Base-by-base conservation (phyloP, 2,113 vertebrate species). In the Corvus hawaiiensis region DNA sequence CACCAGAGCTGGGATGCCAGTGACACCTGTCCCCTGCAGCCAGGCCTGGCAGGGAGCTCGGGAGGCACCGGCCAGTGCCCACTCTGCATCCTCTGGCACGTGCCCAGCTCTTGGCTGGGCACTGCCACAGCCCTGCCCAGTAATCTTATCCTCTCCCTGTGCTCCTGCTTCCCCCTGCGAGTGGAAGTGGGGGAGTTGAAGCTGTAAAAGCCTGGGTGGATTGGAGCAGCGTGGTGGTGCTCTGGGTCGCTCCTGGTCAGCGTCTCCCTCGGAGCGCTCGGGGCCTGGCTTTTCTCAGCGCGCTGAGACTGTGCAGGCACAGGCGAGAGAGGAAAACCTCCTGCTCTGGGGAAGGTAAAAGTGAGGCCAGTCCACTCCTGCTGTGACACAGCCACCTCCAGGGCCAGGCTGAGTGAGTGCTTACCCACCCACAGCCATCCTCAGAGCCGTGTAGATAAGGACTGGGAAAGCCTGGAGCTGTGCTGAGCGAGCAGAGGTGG, bases 21-120 rank as follows among this genome's bases (percentile, higher is more conserved):
- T 4, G 46, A 6, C 48, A n/a, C 1, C 41, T 5, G 2, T 39
- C 13, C 48, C 59, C 26, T 17, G 30, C 75, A 19, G 87, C 69
- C 69, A 23, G 32, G n/a, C 37, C 24, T 43, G 69, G 56, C 8
- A 2, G 21, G 17, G 61, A 59, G 69, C 78, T 66, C 0, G 0
- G 58, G 41, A n/a, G 62, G 22, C 30, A 6, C 18, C 0, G 2
- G 3, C 12, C 1, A 3, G 24, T 43, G 62, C 26, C 51, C 5
- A 0, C 33, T 22, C 8, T 18, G 11, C 7, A 3, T 32, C 21
- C 28, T 52, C 21, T 83, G 24, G 6, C 1, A 0, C 5, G 24
- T 7, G 26, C 56, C 54, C 20, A 32, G 67, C 32, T 67, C 39
- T 32, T 46, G 87, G 80, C 56, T 0, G 5, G 59, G 64, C 43